phyloP scores from a whole-genome alignment of 2,797 vertebrate species.

The Denticeps clupeoides region DNA sequence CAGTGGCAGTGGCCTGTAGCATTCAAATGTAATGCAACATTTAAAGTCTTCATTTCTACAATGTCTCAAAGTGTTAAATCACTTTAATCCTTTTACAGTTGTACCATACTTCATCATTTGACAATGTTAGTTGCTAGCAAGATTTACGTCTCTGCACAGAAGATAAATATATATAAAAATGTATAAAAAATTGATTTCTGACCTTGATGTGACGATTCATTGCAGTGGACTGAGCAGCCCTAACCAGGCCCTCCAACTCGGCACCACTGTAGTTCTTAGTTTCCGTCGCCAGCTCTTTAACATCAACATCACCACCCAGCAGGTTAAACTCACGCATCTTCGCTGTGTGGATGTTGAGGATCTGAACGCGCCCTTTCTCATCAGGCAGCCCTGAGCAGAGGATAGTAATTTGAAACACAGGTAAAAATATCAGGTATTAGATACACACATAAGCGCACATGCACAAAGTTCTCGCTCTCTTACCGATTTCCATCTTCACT shows the following conservation, averaged over 20 bases:
- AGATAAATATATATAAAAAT: too few species aligned
- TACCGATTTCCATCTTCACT: slow-evolving; percentile 98
- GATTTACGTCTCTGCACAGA: neutral
- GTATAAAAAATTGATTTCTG: too few species aligned
- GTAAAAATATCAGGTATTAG: neutral
- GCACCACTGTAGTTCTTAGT: slow-evolving; percentile 98
- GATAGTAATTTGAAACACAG: neutral
- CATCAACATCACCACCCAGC: slow-evolving; percentile 66
- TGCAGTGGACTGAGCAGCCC: slow-evolving; percentile 91
- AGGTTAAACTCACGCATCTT: slow-evolving; percentile 84
- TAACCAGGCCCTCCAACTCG: slow-evolving; percentile 87
- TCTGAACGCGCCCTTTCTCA: slow-evolving; percentile 90
- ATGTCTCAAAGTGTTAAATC: too few species aligned
- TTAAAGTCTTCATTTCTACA: too few species aligned
- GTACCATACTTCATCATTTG: too few species aligned
- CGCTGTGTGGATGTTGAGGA: slow-evolving; percentile 88
- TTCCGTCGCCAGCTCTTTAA: slow-evolving; percentile 75
- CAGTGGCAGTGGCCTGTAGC: slow-evolving; percentile 83
- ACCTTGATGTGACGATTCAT: slow-evolving; percentile 99
- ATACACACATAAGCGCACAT: neutral
- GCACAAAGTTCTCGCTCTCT: slow-evolving; percentile 22
- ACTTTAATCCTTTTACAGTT: too few species aligned
- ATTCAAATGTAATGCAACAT: too few species aligned
- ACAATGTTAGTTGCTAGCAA: too few species aligned
- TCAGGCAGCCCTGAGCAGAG: slow-evolving; percentile 73